Conservation (phyloP, 1,140 invertebrate genomes). For the Ericerus pela region DNA sequence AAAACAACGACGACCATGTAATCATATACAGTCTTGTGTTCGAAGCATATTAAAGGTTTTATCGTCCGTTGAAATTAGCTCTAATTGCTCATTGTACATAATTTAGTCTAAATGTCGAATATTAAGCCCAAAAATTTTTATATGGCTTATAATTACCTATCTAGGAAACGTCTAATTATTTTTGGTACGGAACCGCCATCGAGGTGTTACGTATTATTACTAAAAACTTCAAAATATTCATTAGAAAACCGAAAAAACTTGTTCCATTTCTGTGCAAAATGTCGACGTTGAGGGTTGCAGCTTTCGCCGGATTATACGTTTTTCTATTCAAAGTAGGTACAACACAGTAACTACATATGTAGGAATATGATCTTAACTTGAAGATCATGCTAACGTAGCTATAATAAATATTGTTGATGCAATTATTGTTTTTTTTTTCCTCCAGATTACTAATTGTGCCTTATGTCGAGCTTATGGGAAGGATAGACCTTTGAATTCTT, state of each 20-base stretch:
- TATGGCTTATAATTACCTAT: too few species aligned
- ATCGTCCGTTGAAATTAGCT: too few species aligned
- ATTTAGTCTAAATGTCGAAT: too few species aligned
- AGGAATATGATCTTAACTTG: not conserved
- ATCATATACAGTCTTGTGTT: not conserved
- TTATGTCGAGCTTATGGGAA: not conserved
- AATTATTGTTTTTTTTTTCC: not conserved
- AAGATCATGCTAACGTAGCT: not conserved
- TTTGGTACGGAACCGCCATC: not conserved
- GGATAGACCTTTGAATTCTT: not conserved
- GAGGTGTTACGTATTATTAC: not conserved
- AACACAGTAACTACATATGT: not conserved
- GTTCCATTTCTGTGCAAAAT: not conserved
- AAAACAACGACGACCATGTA: not conserved
- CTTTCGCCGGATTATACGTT: not conserved
- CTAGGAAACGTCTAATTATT: slow-evolving; percentile 3
- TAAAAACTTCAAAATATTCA: not conserved
- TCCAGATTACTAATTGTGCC: not conserved
- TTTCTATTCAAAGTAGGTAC: not conserved
- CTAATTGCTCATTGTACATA: too few species aligned
- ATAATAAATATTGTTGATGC: not conserved
- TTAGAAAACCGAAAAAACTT: not conserved
- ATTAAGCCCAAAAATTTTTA: too few species aligned
- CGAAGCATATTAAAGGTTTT: not conserved
- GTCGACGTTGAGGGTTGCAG: not conserved